phyloP scores from a whole-genome alignment of 92 coral and sea anemone genomes.

The Palythoa caribaeorum region DNA sequence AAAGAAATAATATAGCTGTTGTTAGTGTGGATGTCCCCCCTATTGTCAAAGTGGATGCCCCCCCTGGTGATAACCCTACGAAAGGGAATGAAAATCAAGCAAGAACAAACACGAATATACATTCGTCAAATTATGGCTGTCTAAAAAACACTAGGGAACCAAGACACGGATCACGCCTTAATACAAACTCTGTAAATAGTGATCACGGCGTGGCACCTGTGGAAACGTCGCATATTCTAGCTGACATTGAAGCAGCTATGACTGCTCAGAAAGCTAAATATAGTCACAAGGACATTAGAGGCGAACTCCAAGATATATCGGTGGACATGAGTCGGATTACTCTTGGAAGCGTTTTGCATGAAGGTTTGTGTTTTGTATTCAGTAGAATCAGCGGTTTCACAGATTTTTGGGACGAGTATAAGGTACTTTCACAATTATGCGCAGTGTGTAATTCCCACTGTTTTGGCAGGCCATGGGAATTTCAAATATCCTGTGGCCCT shows the following conservation, averaged over 20 bases:
- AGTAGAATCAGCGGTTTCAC: not conserved
- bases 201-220: slow-evolving; percentile 59
- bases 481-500: too few species aligned
- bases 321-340: slow-evolving; percentile 96
- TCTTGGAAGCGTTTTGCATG: slow-evolving; percentile 85
- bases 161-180: slow-evolving; percentile 23
- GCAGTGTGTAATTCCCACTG: too few species aligned
- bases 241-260: slow-evolving; percentile 71
- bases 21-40: slow-evolving; percentile 9
- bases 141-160: not conserved
- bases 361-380: slow-evolving; percentile 64
- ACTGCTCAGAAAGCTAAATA: slow-evolving; percentile 90
- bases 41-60: slow-evolving; percentile 13
- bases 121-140: slow-evolving; percentile 15
- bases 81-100: not conserved
- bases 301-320: slow-evolving; percentile 76
- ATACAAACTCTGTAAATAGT: slow-evolving; percentile 41
- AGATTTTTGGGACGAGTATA: not conserved
- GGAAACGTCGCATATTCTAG: slow-evolving; percentile 62
- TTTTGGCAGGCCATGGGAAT: too few species aligned
- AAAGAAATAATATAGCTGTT: not conserved
- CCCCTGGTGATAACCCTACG: not conserved
- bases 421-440: too few species aligned
- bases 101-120: not conserved
- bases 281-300: slow-evolving; percentile 90